These are phyloP conservation scores for Hydra vulgaris DNA, from an alignment of 30 jellyfish, hydroid and myxozoan genomes.

Conservation along the genomic window DNA sequence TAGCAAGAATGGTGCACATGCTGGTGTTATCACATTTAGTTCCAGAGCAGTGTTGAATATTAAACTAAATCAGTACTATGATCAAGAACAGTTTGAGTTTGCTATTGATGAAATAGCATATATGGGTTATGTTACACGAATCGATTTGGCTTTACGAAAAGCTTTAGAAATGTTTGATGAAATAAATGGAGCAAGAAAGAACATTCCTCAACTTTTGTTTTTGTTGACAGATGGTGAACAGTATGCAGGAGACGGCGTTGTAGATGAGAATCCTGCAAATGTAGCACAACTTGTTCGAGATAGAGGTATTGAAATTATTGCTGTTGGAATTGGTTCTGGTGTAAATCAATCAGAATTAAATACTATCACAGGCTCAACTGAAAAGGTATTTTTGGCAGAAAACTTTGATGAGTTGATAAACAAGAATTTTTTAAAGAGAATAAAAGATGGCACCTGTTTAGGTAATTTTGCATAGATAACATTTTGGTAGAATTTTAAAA, in stretches of 20 bases:
- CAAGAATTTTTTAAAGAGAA: conserved; percentile 35
- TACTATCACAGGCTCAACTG: conserved; percentile 31
- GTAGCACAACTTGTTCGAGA: conserved; percentile 41
- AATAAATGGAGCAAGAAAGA: conserved; percentile 39
- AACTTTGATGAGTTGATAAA: conserved; percentile 38
- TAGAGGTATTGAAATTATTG: conserved; percentile 40
- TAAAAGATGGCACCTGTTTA: conserved; percentile 32
- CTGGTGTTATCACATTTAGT: conserved; percentile 69
- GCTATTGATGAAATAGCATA: conserved; percentile 56
- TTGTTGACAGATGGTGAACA: conserved; percentile 63
- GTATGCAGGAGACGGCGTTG: no score
- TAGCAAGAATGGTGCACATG: conserved; percentile 48
- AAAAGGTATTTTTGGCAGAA: conserved; percentile 35
- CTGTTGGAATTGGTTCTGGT: conserved; percentile 60
- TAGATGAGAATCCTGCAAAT: no score
- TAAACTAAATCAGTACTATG: conserved; percentile 18
- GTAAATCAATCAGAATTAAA: conserved; percentile 33
- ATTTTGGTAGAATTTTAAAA: no score
- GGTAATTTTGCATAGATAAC: conserved; percentile 24
- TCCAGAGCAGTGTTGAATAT: conserved; percentile 53
- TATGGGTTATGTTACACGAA: conserved; percentile 56
- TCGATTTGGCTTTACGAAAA: conserved; percentile 53
- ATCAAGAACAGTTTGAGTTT: conserved; percentile 23
- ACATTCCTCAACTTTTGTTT: conserved; percentile 40
- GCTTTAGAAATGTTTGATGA: conserved; percentile 35